Base-by-base conservation (phyloP, 2,888 invertebrate species). In the Argyresthia goedartella region DNA sequence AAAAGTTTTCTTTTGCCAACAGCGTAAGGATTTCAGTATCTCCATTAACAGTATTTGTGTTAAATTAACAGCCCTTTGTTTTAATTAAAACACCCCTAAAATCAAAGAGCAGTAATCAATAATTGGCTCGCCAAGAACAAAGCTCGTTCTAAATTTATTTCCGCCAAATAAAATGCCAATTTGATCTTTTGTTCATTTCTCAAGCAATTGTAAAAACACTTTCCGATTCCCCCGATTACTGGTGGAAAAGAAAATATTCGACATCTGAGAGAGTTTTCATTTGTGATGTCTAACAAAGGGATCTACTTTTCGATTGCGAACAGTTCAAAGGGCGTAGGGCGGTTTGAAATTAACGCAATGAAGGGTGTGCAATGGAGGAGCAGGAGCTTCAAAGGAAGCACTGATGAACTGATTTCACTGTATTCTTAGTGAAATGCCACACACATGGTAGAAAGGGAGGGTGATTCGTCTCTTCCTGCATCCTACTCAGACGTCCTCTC, bases 301-400 rank as follows among this genome's bases (percentile, higher is more conserved):
- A 78, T 81, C 79, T 81, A 76, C 79, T 82, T 85, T 76, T 76
- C 84, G 81, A 80, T 81, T 82, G 82, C 82, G 84, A 81, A 25
- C 25, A 25, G 76, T 76, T 85, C 85, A 85, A 85, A 84, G 82
- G 78, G 72, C 73, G 69, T 63, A 71, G 81, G 25, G 25, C 25
- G 25, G 80, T 61, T 61, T 64, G 58, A 69, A 81, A 85, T 84
- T 84, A 85, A 79, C 76, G 76, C 76, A 70, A 69, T 69, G 73
- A 70, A 68, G 81, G 80, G 81, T 76, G 81, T 75, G 78, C 81
- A 74, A 67, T 73, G 73, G 68, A 77, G 77, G 73, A 76, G 71
- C 69, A 25, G 25, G 6, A 25, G 25, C 25, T 25, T 81, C 81
- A 25, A 82, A 84, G 82, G 76, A 65, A 67, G 68, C 70, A 74